Conservation (phyloP, 2,888 invertebrate species). For the Atethmia centrago region DNA sequence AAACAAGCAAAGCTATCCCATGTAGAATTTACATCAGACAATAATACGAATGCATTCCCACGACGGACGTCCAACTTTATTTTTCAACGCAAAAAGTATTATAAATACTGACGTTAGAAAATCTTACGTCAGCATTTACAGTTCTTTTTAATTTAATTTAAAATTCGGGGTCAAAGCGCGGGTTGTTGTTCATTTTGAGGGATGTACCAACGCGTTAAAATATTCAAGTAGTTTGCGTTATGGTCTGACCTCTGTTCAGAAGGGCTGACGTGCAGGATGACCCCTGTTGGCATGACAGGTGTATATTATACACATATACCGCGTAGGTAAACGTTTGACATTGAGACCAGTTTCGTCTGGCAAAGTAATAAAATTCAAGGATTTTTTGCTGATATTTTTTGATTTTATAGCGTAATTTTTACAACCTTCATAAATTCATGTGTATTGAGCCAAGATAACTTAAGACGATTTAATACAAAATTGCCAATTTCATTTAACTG, state of each 20-base stretch:
- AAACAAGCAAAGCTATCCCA: slow-evolving; percentile 40
- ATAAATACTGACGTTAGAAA: slow-evolving; percentile 38
- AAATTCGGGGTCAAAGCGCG: slow-evolving; percentile 65
- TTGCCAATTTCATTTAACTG: not conserved
- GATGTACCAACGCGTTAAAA: slow-evolving; percentile 71
- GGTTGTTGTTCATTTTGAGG: slow-evolving; percentile 70
- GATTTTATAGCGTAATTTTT: slow-evolving; percentile 21
- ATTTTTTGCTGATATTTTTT: slow-evolving; percentile 14
- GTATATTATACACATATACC: slow-evolving; percentile 48
- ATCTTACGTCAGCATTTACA: too few relatives aligned
- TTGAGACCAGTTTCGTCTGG: slow-evolving; percentile 17
- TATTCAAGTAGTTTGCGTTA: slow-evolving; percentile 74
- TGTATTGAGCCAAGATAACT: slow-evolving; percentile 19
- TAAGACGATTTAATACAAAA: slow-evolving; percentile 1
- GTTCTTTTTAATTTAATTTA: slow-evolving; percentile 63
- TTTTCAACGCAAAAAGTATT: slow-evolving; percentile 32
- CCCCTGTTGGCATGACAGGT: slow-evolving; percentile 62
- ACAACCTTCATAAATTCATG: slow-evolving; percentile 12
- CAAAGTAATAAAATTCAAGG: slow-evolving; percentile 40
- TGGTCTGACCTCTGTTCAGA: slow-evolving; percentile 75
- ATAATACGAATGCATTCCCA: slow-evolving; percentile 47
- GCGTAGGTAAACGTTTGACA: slow-evolving; percentile 41
- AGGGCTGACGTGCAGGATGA: slow-evolving; percentile 61
- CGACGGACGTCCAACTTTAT: slow-evolving; percentile 42
- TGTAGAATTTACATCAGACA: slow-evolving; percentile 29